Percentiles rank a stretch among this genome's conserved stretches.
phyloP scores from a whole-genome alignment of 2,888 invertebrate species.

The Arge pagana region DNA sequence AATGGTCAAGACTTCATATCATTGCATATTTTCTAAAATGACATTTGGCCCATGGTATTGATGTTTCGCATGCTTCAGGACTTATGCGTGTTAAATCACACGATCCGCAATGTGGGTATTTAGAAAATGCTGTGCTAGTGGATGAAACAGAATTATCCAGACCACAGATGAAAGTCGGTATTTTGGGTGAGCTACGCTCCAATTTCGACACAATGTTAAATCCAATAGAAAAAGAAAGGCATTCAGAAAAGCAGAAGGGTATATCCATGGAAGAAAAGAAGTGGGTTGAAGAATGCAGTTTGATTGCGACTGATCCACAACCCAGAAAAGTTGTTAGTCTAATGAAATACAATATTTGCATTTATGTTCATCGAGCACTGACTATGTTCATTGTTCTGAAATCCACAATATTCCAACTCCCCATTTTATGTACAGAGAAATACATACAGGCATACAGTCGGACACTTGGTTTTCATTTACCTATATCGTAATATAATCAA shows the following conservation, averaged over 20 bases:
- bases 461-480: slow-evolving; percentile 12
- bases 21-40: too few species aligned
- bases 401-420: slow-evolving; percentile 19
- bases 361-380: too few species aligned
- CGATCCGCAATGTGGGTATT: slow-evolving; percentile 60
- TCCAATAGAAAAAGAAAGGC: slow-evolving; percentile 64
- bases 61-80: too few species aligned
- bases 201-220: slow-evolving; percentile 65
- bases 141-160: slow-evolving; percentile 62
- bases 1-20: too few species aligned
- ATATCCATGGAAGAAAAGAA: slow-evolving; percentile 21
- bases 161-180: slow-evolving; percentile 62
- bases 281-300: too few species aligned
- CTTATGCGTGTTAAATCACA: slow-evolving; percentile 50
- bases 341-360: background rate
- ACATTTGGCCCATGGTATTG: too few species aligned
- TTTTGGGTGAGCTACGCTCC: slow-evolving; percentile 64
- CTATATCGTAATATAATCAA: too few species aligned
- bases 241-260: slow-evolving; percentile 1
- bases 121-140: slow-evolving; percentile 62
- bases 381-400: slow-evolving; percentile 5
- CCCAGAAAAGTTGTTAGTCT: slow-evolving; percentile 10
- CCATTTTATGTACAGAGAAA: slow-evolving; percentile 1
- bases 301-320: too few species aligned
- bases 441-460: slow-evolving; percentile 4